Conservation (phyloP, 2,888 invertebrate species). For the Proisotoma minuta region DNA sequence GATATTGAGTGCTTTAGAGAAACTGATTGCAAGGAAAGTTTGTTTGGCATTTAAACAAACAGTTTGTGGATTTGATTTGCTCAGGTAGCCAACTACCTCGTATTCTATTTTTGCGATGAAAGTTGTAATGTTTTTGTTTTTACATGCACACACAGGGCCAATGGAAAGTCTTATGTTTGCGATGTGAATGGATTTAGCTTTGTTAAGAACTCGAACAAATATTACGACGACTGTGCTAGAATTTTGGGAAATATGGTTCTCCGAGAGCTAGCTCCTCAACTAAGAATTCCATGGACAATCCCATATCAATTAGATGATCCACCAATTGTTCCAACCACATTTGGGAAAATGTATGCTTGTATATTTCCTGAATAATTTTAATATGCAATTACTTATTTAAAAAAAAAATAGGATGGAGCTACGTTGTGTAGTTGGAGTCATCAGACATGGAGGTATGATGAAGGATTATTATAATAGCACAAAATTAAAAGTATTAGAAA, state of each 20-base stretch:
- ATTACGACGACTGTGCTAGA: conserved; percentile 99
- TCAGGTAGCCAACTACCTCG: conserved; percentile 58
- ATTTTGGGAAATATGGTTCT: conserved; percentile 97
- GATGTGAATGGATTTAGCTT: conserved; percentile 99
- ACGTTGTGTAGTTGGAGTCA: conserved; percentile 94
- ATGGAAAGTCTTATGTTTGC: conserved; percentile 97
- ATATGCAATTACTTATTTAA: background rate
- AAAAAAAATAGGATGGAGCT: conserved; percentile 64
- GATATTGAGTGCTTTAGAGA: conserved; percentile 93
- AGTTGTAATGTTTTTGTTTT: background rate
- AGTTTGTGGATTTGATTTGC: conserved; percentile 96
- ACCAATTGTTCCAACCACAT: conserved; percentile 97
- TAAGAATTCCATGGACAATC: conserved; percentile 96
- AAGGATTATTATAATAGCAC: background rate
- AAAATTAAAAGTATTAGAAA: background rate
- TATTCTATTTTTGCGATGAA: no score
- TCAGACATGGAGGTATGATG: conserved; percentile 70
- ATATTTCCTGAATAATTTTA: background rate
- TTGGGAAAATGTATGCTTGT: conserved; percentile 80
- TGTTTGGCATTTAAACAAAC: conserved; percentile 96
- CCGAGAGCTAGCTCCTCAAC: conserved; percentile 84
- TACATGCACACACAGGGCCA: conserved; percentile 68
- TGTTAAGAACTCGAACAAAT: conserved; percentile 98
- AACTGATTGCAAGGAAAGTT: conserved; percentile 94
- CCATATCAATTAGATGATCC: conserved; percentile 97